These are phyloP conservation scores for Trogon surrucura DNA, from an alignment of 2,113 vertebrate species.

Conservation along the genomic window DNA sequence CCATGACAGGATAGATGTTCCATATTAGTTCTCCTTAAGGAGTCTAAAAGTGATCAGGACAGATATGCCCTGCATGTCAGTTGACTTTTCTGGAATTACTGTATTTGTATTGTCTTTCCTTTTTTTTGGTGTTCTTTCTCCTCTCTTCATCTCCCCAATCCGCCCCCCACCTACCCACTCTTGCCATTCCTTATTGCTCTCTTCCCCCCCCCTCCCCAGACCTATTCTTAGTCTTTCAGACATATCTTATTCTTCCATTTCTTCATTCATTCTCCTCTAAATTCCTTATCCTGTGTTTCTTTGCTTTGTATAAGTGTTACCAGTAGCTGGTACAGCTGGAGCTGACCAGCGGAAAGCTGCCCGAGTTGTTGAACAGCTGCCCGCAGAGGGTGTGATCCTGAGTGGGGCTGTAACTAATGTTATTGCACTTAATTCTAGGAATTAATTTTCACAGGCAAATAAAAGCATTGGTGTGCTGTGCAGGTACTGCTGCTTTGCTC, in stretches of 20 bases:
- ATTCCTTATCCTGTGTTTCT: not conserved
- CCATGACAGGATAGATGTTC: not conserved
- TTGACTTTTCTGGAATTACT: not conserved
- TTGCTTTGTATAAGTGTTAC: not conserved
- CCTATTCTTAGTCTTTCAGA: not conserved
- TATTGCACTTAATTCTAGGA: not conserved
- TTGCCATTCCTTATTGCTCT: not conserved
- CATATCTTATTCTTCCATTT: not conserved
- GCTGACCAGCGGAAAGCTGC: not conserved
- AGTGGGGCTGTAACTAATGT: not conserved
- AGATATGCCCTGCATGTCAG: not conserved
- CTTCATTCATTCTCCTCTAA: not conserved
- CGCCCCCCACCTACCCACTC: no score
- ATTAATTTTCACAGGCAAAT: not conserved
- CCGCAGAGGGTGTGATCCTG: not conserved
- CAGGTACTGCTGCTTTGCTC: not conserved
- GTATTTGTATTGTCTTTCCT: not conserved
- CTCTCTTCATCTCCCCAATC: not conserved
- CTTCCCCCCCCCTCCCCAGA: no score
- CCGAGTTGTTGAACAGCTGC: not conserved
- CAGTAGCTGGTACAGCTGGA: not conserved
- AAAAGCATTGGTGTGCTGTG: not conserved
- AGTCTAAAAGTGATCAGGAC: not conserved
- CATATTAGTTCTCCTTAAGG: not conserved
- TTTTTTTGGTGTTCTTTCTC: not conserved